These are phyloP conservation scores for Sorex maritimensis DNA, from an alignment of 2,797 vertebrate species.

Conservation along the genomic window DNA sequence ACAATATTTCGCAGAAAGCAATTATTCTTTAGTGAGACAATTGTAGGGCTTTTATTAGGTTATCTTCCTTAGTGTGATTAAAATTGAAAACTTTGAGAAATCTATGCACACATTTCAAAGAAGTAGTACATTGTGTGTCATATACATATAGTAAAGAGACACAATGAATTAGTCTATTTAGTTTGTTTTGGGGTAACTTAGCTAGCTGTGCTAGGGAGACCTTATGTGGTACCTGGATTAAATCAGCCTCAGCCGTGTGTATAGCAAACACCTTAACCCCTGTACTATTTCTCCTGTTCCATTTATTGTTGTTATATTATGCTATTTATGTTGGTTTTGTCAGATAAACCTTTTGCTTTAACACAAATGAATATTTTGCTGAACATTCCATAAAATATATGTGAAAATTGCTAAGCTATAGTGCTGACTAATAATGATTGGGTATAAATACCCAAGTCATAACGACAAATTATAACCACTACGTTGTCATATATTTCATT, in stretches of 20 bases:
- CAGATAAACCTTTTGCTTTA: background rate
- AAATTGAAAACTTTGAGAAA: constrained; percentile 26
- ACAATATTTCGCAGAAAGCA: background rate
- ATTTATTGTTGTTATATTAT: background rate
- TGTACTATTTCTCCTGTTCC: no score
- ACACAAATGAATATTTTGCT: background rate
- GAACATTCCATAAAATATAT: background rate
- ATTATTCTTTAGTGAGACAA: background rate
- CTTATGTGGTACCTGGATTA: no score
- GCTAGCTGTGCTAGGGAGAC: no score
- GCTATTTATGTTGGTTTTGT: background rate
- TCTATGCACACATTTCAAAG: background rate
- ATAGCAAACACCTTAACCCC: no score
- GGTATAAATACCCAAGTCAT: background rate
- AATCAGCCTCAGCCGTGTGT: no score
- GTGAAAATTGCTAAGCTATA: background rate
- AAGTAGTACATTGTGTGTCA: background rate
- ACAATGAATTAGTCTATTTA: background rate
- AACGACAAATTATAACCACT: background rate
- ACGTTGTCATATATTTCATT: background rate
- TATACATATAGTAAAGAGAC: background rate
- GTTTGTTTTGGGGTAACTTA: background rate
- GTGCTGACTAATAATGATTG: background rate
- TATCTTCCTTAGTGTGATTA: background rate
- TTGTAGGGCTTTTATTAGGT: background rate